Evolutionary conservation across 2,888 invertebrate species (phyloP).

Genomic region (Drosophila tanythrix): DNA sequence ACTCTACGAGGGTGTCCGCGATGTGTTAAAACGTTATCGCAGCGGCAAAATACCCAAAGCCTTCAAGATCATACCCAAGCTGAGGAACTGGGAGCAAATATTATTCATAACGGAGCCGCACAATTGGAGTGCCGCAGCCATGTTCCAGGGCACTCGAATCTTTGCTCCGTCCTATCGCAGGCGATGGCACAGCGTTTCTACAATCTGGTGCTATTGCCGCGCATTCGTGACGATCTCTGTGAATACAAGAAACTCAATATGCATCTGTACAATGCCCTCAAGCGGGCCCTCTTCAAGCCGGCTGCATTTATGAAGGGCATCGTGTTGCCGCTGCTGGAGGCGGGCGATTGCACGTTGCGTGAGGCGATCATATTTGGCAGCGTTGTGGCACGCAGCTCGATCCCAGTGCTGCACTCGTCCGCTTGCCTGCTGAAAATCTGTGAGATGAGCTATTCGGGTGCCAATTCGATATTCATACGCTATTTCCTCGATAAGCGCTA

Average conservation of each 20-base stretch:
- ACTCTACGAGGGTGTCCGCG: slow-evolving; percentile 96
- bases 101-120: slow-evolving; percentile 94
- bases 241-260: slow-evolving; percentile 98
- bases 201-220: slow-evolving; percentile 95
- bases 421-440: slow-evolving; percentile 98
- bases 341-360: slow-evolving; percentile 96
- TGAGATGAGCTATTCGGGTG: slow-evolving; percentile 98
- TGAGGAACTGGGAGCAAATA: slow-evolving; percentile 97
- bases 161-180: slow-evolving; percentile 98
- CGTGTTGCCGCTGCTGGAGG: slow-evolving; percentile 90
- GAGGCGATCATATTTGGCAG: slow-evolving; percentile 98
- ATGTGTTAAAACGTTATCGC: slow-evolving; percentile 94
- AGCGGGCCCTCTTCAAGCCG: slow-evolving; percentile 97
- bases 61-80: slow-evolving; percentile 97
- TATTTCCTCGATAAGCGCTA: slow-evolving; percentile 99
- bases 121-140: slow-evolving; percentile 98
- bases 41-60: slow-evolving; percentile 99
- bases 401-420: slow-evolving; percentile 97
- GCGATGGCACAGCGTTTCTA: slow-evolving; percentile 98
- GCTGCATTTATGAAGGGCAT: slow-evolving; percentile 99
- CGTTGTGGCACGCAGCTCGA: slow-evolving; percentile 94
- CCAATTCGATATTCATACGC: slow-evolving; percentile 97
- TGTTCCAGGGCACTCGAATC: slow-evolving; percentile 94
- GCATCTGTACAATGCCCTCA: slow-evolving; percentile 96
- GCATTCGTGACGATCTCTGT: slow-evolving; percentile 96